Percentiles rank a stretch among this genome's conserved stretches.
Evolutionary conservation across 2,888 invertebrate genomes (phyloP).

Genomic region (Eupithecia subumbrata): DNA sequence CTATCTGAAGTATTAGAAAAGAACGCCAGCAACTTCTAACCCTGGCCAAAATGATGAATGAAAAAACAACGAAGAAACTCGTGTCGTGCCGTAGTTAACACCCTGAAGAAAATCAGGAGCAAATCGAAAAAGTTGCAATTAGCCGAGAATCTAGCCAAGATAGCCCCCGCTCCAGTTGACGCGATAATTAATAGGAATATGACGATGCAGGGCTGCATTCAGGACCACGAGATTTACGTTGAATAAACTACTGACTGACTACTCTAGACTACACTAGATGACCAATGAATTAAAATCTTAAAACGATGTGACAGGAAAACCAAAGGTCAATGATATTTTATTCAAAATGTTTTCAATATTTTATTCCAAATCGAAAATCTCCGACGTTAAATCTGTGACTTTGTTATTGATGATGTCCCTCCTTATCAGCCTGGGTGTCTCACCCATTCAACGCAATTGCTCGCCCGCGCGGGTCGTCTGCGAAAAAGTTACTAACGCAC

Average conservation of each 20-base stretch:
- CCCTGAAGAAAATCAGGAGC: background rate
- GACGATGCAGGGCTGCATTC: slow-evolving; percentile 50
- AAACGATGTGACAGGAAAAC: too few relatives aligned
- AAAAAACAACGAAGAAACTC: background rate
- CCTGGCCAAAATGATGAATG: background rate
- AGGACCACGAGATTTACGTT: background rate
- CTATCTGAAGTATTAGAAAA: background rate
- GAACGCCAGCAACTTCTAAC: background rate
- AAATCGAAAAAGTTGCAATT: slow-evolving; percentile 46
- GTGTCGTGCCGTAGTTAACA: background rate
- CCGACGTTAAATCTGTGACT: background rate
- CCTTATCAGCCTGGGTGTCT: background rate
- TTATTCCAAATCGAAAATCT: background rate
- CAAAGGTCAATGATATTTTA: background rate
- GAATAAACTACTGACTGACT: too few relatives aligned
- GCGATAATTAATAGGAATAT: slow-evolving; percentile 75
- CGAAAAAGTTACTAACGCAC: too few relatives aligned
- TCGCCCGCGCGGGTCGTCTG: background rate
- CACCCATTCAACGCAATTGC: background rate
- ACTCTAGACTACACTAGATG: too few relatives aligned
- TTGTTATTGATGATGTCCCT: background rate
- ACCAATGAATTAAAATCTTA: too few relatives aligned
- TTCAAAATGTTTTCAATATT: background rate
- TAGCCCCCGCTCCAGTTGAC: slow-evolving; percentile 68
- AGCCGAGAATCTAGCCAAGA: slow-evolving; percentile 53